Evolutionary conservation across 2,113 vertebrate genomes (phyloP).

Genomic region (Istiophorus platypterus): DNA sequence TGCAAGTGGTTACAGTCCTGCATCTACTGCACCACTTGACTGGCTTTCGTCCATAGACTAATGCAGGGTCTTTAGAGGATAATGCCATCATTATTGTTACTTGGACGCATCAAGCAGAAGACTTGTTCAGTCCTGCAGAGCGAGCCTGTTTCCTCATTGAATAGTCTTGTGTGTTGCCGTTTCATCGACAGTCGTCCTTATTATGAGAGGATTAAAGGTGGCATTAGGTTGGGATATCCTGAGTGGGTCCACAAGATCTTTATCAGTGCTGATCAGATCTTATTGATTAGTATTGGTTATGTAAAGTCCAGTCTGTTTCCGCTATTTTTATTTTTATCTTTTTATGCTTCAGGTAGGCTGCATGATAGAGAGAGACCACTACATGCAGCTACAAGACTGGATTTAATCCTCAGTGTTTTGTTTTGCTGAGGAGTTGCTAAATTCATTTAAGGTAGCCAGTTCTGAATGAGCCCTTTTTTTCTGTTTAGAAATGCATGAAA

Average conservation of each 20-base stretch:
- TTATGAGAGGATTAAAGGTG: background rate
- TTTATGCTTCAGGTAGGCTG: background rate
- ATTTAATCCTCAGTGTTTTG: conserved; percentile 1
- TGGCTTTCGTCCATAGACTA: conserved; percentile 4
- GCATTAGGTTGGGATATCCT: background rate
- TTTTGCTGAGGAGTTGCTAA: background rate
- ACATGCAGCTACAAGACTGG: background rate
- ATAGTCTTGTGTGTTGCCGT: background rate
- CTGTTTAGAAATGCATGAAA: conserved; percentile 3
- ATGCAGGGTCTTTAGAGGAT: background rate
- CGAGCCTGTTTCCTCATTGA: background rate
- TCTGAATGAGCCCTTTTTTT: background rate
- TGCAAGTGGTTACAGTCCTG: conserved; percentile 9
- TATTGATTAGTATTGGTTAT: background rate
- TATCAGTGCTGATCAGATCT: background rate
- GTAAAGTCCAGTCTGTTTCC: background rate
- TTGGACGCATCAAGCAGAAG: background rate
- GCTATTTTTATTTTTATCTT: background rate
- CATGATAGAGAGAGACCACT: background rate
- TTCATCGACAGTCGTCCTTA: background rate
- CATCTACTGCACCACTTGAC: background rate
- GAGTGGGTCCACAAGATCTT: background rate
- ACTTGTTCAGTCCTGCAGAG: background rate
- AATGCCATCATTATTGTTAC: background rate
- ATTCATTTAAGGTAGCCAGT: background rate